Evolutionary conservation across 2,888 invertebrate species (phyloP).

Genomic region (Cataglyphis cursor): DNA sequence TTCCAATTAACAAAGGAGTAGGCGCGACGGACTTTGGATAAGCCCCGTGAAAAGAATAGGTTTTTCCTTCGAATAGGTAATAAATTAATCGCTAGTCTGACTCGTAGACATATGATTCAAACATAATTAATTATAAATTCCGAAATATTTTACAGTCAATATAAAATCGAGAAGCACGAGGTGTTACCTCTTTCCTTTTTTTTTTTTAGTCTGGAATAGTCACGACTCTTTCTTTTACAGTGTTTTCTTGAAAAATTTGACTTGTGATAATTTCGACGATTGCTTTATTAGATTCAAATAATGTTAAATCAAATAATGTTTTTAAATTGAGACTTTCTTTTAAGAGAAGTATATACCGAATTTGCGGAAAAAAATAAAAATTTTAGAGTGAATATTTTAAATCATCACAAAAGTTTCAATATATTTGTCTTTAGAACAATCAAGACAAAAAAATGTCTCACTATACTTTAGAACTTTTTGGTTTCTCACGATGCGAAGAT

Average conservation of each 20-base stretch:
- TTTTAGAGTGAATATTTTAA: background rate
- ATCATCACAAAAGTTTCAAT: background rate
- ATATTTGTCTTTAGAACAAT: background rate
- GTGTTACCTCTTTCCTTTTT: background rate
- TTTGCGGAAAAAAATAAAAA: background rate
- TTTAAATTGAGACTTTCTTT: background rate
- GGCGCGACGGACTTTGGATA: background rate
- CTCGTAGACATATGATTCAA: background rate
- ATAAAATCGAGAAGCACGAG: too few species aligned
- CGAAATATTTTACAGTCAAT: background rate
- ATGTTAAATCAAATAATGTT: background rate
- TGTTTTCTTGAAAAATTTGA: background rate
- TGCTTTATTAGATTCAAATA: background rate
- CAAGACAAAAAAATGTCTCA: slow-evolving; percentile 18
- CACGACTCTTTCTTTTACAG: background rate
- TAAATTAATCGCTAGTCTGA: background rate
- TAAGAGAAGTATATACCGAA: background rate
- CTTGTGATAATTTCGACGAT: background rate
- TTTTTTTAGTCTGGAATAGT: background rate
- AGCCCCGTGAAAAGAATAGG: background rate
- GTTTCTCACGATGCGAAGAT: background rate
- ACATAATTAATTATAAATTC: background rate
- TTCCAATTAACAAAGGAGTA: background rate
- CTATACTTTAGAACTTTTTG: slow-evolving; percentile 14
- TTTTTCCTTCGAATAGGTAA: background rate